These are phyloP conservation scores for Actenoides hombroni DNA, from an alignment of 2,113 vertebrate genomes.

Conservation along the genomic window DNA sequence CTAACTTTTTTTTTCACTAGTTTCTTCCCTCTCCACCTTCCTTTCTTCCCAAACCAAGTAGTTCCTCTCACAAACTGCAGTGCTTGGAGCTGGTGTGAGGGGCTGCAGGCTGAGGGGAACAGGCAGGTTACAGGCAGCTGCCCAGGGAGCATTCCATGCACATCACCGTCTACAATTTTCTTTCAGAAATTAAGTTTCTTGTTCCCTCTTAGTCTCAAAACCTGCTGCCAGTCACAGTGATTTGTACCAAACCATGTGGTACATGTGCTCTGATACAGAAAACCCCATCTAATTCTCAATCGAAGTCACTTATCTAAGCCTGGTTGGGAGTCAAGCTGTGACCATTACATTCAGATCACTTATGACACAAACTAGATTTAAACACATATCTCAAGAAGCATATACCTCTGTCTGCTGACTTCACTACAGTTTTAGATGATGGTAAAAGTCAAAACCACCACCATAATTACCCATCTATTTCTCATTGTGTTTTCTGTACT, in stretches of 20 bases:
- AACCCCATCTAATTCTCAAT: neutral
- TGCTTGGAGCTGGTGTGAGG: accelerated
- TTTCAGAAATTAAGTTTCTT: neutral
- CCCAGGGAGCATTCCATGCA: neutral
- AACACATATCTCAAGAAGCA: slow-evolving; percentile 8
- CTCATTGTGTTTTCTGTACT: slow-evolving; percentile 56
- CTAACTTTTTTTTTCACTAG: neutral
- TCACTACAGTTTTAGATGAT: slow-evolving; percentile 6
- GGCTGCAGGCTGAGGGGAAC: neutral
- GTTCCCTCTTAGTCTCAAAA: neutral
- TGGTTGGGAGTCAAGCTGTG: slow-evolving; percentile 43
- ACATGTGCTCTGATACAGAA: neutral
- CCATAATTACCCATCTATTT: slow-evolving; percentile 64
- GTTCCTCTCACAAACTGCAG: neutral
- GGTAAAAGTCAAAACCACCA: slow-evolving; percentile 45
- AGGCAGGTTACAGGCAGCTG: neutral
- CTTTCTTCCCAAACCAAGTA: neutral
- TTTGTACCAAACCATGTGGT: neutral
- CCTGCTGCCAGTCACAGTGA: neutral
- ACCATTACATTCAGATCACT: slow-evolving; percentile 53
- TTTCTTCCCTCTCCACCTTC: neutral
- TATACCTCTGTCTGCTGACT: slow-evolving; percentile 32
- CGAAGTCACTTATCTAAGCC: neutral
- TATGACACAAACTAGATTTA: slow-evolving; percentile 52
- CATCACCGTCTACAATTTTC: neutral